These are phyloP conservation scores for Drosophila algonquin DNA, from an alignment of 2,888 invertebrate genomes.

Conservation along the genomic window DNA sequence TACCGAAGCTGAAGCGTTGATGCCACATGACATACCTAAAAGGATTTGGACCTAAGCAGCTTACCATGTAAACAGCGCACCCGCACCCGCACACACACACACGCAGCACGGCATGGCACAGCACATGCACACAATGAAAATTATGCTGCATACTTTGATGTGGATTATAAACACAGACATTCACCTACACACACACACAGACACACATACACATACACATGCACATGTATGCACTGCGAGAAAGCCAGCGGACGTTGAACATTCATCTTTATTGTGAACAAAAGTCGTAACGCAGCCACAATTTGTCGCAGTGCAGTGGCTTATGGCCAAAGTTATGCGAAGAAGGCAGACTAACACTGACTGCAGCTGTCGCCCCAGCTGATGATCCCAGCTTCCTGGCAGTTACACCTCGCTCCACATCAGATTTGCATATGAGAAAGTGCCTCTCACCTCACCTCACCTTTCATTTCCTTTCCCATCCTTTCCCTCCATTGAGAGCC, in stretches of 20 bases:
- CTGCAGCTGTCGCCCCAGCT: constrained; percentile 60
- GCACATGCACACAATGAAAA: constrained; percentile 23
- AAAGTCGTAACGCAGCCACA: no score
- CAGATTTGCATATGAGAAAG: constrained; percentile 53
- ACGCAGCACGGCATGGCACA: constrained; percentile 5
- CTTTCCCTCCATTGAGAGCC: constrained; percentile 3
- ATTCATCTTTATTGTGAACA: no score
- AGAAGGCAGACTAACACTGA: constrained; percentile 11
- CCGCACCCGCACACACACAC: constrained; percentile 16
- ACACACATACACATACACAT: no score
- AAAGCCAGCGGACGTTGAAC: no score
- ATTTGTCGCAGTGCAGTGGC: constrained; percentile 11
- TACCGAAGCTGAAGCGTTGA: constrained; percentile 34
- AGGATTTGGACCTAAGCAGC: constrained; percentile 74
- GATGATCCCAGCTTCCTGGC: constrained; percentile 28
- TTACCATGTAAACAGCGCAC: constrained; percentile 64
- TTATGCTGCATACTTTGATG: constrained; percentile 69
- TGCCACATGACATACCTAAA: constrained; percentile 71
- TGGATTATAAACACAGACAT: constrained; percentile 57
- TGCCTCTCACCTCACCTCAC: constrained; percentile 3
- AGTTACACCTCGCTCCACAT: constrained; percentile 10
- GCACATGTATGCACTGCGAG: no score
- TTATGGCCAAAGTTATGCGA: constrained; percentile 4
- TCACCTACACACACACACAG: no score
- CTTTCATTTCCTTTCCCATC: no score